phyloP scores from a whole-genome alignment of 2,888 invertebrate species.

The Calephelis perditalis region DNA sequence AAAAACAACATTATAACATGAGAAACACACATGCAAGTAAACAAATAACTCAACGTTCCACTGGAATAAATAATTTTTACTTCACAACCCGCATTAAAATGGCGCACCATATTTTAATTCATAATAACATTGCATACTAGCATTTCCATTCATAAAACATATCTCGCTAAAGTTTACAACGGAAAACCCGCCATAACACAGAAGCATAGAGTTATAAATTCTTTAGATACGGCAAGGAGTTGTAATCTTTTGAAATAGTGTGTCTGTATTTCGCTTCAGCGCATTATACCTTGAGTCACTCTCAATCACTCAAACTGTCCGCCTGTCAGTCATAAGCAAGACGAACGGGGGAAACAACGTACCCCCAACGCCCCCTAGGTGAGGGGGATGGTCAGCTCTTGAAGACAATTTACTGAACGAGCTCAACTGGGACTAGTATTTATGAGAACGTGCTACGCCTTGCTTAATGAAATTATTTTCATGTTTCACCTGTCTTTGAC shows the following conservation, averaged over 20 bases:
- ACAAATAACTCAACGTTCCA: conserved; percentile 12
- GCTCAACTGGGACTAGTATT: conserved; percentile 61
- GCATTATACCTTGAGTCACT: conserved; percentile 76
- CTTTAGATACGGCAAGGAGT: conserved; percentile 36
- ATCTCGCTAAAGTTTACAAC: conserved; percentile 18
- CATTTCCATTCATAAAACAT: conserved; percentile 19
- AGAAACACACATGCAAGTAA: conserved; percentile 9
- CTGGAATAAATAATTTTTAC: conserved; percentile 34
- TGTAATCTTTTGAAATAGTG: conserved; percentile 38
- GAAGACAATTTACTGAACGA: conserved; percentile 75
- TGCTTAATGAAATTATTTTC: conserved; percentile 12
- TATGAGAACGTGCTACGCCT: conserved; percentile 55
- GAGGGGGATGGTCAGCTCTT: conserved; percentile 70
- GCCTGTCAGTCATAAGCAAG: conserved; percentile 76
- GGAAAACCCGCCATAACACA: conserved; percentile 24
- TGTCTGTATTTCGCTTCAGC: conserved; percentile 56
- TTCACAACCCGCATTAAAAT: conserved; percentile 56
- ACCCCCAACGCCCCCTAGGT: conserved; percentile 42
- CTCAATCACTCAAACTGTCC: conserved; percentile 77
- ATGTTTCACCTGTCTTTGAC: conserved; percentile 7
- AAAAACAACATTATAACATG: conserved; percentile 9
- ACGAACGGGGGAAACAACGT: conserved; percentile 62
- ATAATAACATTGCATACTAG: conserved; percentile 53
- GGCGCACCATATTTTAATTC: conserved; percentile 68
- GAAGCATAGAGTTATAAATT: conserved; percentile 42